Evolutionary conservation across 2,888 invertebrate species (phyloP).

Genomic region (Altica lythri): DNA sequence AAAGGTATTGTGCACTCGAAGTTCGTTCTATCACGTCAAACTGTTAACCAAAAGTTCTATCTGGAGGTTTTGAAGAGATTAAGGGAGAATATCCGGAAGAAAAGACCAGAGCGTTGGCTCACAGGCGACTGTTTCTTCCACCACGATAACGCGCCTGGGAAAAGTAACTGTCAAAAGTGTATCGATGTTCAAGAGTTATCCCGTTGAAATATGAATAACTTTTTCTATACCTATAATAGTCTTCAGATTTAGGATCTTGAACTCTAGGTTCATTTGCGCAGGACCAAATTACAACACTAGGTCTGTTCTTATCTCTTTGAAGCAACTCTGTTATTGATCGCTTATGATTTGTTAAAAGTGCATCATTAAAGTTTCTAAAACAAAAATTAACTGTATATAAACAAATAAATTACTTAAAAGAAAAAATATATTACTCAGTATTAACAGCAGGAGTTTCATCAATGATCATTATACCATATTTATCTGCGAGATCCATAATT

Average conservation of each 20-base stretch:
- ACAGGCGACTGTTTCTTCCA: too few species aligned
- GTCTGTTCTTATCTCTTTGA: slow-evolving; percentile 90
- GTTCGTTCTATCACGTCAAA: too few species aligned
- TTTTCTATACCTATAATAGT: slow-evolving; percentile 75
- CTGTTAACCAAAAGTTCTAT: too few species aligned
- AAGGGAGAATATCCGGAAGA: too few species aligned
- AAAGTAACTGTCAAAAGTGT: too few species aligned
- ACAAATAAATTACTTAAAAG: neutral
- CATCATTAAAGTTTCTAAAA: slow-evolving; percentile 63
- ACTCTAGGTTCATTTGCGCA: slow-evolving; percentile 93
- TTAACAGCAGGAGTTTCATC: slow-evolving; percentile 94
- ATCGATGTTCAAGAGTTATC: too few species aligned
- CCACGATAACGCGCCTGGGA: too few species aligned
- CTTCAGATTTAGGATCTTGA: slow-evolving; percentile 68
- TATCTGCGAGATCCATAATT: slow-evolving; percentile 91
- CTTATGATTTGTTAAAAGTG: slow-evolving; percentile 78
- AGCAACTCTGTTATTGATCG: slow-evolving; percentile 85
- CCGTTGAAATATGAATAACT: too few species aligned
- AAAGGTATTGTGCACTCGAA: too few species aligned
- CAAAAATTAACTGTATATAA: neutral
- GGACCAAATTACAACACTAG: slow-evolving; percentile 96
- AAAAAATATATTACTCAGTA: slow-evolving; percentile 74
- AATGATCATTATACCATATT: slow-evolving; percentile 90
- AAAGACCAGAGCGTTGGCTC: too few species aligned
- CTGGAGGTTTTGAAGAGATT: too few species aligned